phyloP scores from a whole-genome alignment of 2,888 invertebrate species.

The Diarsia rubi region DNA sequence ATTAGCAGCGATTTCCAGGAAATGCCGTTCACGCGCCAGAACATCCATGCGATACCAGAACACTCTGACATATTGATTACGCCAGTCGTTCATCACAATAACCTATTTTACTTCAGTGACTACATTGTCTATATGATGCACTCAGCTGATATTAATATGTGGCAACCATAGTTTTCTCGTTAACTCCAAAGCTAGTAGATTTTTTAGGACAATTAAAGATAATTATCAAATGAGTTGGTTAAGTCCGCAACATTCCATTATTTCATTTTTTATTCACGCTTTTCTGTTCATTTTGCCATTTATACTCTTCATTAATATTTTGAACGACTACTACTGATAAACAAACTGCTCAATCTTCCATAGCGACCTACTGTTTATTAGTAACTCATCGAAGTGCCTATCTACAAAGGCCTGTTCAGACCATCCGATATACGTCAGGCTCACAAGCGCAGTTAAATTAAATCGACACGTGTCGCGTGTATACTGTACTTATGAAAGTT shows the following conservation, averaged over 20 bases:
- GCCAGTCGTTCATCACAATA: conserved; percentile 43
- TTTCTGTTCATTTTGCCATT: not conserved
- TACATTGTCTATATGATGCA: conserved; percentile 37
- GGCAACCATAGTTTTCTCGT: no score
- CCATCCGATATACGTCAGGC: conserved; percentile 36
- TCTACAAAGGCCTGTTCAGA: conserved; percentile 36
- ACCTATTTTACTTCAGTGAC: conserved; percentile 50
- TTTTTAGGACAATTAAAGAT: no score
- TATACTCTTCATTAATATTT: not conserved
- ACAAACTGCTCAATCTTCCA: not conserved
- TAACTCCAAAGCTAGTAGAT: no score
- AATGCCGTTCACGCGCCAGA: not conserved
- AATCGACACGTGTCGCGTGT: conserved; percentile 48
- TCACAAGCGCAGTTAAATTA: conserved; percentile 42
- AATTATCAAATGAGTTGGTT: not conserved
- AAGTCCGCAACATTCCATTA: not conserved
- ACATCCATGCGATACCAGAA: not conserved
- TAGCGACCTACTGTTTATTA: conserved; percentile 6
- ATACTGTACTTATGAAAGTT: conserved; percentile 62
- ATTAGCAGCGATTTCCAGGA: not conserved
- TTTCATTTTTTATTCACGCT: not conserved
- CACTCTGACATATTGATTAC: conserved; percentile 12
- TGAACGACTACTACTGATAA: not conserved
- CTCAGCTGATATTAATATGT: conserved; percentile 34
- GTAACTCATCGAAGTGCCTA: conserved; percentile 17